Conservation (phyloP, 1,140 invertebrate genomes). For the Tetraneura akinire region DNA sequence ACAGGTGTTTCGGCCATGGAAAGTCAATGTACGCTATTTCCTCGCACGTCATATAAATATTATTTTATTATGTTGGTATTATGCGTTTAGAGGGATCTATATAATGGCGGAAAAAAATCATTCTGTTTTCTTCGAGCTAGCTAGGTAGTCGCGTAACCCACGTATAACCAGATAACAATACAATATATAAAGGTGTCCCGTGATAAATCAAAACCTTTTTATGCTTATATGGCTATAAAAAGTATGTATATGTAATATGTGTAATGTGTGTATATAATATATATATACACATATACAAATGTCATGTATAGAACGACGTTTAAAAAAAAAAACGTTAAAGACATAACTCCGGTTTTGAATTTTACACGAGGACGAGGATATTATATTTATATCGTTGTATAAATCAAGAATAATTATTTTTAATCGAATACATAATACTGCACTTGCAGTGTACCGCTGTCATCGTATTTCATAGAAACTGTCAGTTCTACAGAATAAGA, state of each 20-base stretch:
- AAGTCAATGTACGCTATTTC: background rate
- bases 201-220: slow-evolving; percentile 37
- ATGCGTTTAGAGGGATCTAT: background rate
- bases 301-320: background rate
- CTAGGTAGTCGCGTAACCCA: slow-evolving; percentile 9
- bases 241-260: no score
- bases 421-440: background rate
- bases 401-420: slow-evolving; percentile 11
- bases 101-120: background rate
- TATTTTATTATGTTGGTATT: background rate
- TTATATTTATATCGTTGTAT: background rate
- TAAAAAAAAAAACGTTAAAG: slow-evolving; percentile 1
- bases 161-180: background rate
- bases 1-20: background rate
- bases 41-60: background rate
- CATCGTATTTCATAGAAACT: background rate
- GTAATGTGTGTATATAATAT: no score
- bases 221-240: no score
- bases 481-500: background rate
- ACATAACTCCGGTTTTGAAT: slow-evolving; percentile 7
- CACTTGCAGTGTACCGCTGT: background rate
- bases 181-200: slow-evolving; percentile 31
- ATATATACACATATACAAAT: background rate
- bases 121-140: background rate
- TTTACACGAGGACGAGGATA: background rate